Conservation (phyloP, 1,140 invertebrate species). For the Homalodisca vitripennis region DNA sequence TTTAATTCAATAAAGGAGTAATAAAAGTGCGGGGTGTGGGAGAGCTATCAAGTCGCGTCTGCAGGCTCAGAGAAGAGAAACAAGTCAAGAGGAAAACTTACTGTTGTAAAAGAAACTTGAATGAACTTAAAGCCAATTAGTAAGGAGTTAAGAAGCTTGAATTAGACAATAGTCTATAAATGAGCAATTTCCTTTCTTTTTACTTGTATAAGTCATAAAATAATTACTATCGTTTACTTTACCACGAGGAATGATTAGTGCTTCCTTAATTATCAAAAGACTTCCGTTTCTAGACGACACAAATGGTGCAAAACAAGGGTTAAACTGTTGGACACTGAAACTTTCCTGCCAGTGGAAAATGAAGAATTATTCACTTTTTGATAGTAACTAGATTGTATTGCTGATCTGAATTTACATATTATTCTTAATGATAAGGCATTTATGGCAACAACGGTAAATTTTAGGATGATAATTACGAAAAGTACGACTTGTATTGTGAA, state of each 20-base stretch:
- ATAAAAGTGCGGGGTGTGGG: background rate
- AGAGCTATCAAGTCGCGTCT: background rate
- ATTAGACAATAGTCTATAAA: conserved; percentile 20
- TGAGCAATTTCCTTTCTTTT: background rate
- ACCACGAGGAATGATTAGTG: background rate
- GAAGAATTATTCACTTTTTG: too few relatives aligned
- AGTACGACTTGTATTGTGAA: too few relatives aligned
- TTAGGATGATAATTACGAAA: too few relatives aligned
- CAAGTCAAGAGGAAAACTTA: conserved; percentile 16
- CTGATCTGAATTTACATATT: too few relatives aligned
- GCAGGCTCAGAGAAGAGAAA: background rate
- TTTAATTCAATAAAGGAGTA: conserved; percentile 19
- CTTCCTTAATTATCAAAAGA: too few relatives aligned
- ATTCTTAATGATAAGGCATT: too few relatives aligned
- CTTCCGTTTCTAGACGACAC: too few relatives aligned
- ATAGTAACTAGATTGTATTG: too few relatives aligned
- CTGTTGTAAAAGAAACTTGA: conserved; percentile 13
- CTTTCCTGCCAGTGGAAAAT: too few relatives aligned
- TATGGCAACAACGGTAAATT: too few relatives aligned
- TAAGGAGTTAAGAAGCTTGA: conserved; percentile 9
- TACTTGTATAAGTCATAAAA: background rate
- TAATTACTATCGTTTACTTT: background rate
- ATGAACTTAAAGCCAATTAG: conserved; percentile 26
- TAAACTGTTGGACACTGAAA: too few relatives aligned
- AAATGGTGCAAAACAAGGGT: too few relatives aligned